Percentiles rank a stretch among this genome's conserved stretches.
These are phyloP conservation scores for Rhinogobius similis DNA, from an alignment of 2,113 vertebrate species.

Conservation along the genomic window DNA sequence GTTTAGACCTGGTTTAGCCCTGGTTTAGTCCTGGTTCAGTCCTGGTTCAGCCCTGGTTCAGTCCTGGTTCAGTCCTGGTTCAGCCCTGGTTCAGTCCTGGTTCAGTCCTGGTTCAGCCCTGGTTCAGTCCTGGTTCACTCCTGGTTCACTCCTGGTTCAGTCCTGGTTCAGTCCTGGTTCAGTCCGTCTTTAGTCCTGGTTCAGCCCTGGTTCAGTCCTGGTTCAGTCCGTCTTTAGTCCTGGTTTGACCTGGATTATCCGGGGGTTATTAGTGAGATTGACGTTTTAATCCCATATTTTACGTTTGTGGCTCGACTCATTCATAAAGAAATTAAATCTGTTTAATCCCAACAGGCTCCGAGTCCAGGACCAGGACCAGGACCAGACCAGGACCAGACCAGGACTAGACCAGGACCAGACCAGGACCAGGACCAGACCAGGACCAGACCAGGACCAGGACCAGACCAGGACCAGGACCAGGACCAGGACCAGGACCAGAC, in stretches of 20 bases:
- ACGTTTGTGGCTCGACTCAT: not conserved
- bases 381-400: too few species aligned
- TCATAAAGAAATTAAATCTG: not conserved
- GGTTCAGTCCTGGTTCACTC: not conserved
- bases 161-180: not conserved
- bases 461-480: too few species aligned
- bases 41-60: not conserved
- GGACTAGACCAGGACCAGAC: too few species aligned
- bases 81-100: too few species aligned
- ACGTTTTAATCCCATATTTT: not conserved
- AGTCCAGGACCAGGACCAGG: too few species aligned
- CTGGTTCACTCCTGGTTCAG: not conserved
- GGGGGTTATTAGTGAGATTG: not conserved
- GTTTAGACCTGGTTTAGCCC: not conserved
- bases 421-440: too few species aligned
- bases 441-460: too few species aligned
- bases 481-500: too few species aligned
- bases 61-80: not conserved
- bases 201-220: not conserved
- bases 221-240: not conserved
- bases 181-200: not conserved
- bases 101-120: too few species aligned
- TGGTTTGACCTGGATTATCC: not conserved
- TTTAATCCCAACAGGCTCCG: not conserved
- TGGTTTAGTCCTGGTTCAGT: not conserved